These are phyloP conservation scores for Bombyx mandarina DNA, from an alignment of 1,140 invertebrate genomes.

Conservation along the genomic window DNA sequence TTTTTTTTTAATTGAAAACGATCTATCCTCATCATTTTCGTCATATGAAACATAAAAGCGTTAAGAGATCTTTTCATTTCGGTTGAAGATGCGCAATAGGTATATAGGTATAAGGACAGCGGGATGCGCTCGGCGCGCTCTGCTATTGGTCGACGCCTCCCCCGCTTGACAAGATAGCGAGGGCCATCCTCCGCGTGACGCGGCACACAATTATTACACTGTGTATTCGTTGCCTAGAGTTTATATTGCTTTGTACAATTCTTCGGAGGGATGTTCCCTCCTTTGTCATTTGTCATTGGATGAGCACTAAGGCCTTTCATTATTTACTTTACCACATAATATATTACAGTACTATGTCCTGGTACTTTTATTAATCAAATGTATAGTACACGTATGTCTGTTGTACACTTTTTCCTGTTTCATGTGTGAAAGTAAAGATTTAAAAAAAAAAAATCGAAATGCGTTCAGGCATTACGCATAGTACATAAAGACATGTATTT, in stretches of 20 bases:
- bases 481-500: slow-evolving; percentile 21
- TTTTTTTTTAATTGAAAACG: neutral
- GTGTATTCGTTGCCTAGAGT: slow-evolving; percentile 16
- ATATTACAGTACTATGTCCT: slow-evolving; percentile 6
- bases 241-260: slow-evolving; percentile 20
- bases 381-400: too few species aligned
- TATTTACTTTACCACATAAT: slow-evolving; percentile 54
- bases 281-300: slow-evolving; percentile 67
- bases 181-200: slow-evolving; percentile 50
- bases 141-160: slow-evolving; percentile 55
- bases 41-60: too few species aligned
- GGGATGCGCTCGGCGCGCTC: slow-evolving; percentile 45
- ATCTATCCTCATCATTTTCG: too few species aligned
- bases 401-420: neutral
- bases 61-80: too few species aligned
- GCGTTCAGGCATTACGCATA: neutral
- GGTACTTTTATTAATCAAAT: too few species aligned
- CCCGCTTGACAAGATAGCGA: slow-evolving; percentile 67
- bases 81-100: slow-evolving; percentile 39
- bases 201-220: slow-evolving; percentile 14
- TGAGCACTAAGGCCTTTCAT: slow-evolving; percentile 55
- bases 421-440: neutral
- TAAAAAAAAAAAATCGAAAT: too few species aligned
- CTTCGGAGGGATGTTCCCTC: slow-evolving; percentile 59
- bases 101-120: slow-evolving; percentile 49